These are phyloP conservation scores for Apodemia hepburni DNA, from an alignment of 2,888 invertebrate species.

Conservation along the genomic window DNA sequence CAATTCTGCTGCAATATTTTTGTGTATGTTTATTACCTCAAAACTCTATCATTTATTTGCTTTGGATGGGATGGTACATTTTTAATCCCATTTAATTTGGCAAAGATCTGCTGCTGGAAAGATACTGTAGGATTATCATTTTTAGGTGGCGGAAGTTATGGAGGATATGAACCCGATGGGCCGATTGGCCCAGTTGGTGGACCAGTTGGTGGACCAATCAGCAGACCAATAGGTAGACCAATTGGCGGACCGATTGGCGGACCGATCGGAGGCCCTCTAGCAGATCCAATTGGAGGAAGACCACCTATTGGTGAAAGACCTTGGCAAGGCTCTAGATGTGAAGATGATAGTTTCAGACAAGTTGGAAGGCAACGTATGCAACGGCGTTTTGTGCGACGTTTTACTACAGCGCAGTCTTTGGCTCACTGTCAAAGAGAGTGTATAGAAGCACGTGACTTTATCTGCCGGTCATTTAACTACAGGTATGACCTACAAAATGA, in stretches of 20 bases:
- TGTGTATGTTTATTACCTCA: too few species aligned
- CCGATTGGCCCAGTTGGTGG: too few species aligned
- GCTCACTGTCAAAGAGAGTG: constrained; percentile 93
- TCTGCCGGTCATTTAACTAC: constrained; percentile 93
- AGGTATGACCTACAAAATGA: constrained; percentile 67
- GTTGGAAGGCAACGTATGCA: constrained; percentile 90
- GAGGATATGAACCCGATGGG: constrained; percentile 65
- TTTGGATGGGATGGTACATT: too few species aligned
- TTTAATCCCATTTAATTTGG: too few species aligned
- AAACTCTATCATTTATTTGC: too few species aligned
- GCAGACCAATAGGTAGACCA: constrained; percentile 37
- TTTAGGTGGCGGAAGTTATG: constrained; percentile 41
- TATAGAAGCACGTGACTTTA: constrained; percentile 89
- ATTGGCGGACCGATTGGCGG: constrained; percentile 58
- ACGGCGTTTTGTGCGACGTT: constrained; percentile 87
- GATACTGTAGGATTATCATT: neutral
- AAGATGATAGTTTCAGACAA: constrained; percentile 92
- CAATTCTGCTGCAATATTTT: too few species aligned
- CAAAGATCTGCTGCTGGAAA: too few species aligned
- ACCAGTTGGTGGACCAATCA: constrained; percentile 50
- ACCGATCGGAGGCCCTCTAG: constrained; percentile 52
- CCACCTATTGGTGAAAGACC: constrained; percentile 57
- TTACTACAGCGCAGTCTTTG: constrained; percentile 86
- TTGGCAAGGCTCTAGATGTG: constrained; percentile 84
- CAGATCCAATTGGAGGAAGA: constrained; percentile 49